Conservation (phyloP, 2,113 vertebrate genomes). For the Sakesphorus luctuosus region DNA sequence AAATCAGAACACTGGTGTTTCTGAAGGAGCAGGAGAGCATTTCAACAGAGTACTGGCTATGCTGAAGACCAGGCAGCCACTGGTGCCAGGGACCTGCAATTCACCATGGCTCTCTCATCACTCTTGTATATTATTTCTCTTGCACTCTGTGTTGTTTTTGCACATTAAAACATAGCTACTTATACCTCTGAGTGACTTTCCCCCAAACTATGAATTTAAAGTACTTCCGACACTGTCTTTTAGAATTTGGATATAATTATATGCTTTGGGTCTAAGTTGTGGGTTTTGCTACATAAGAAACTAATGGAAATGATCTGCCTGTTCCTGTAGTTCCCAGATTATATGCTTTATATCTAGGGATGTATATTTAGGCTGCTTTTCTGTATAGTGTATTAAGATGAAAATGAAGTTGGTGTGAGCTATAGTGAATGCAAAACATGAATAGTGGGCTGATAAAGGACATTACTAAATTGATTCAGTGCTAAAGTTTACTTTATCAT, state of each 20-base stretch:
- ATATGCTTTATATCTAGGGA: constrained; percentile 62
- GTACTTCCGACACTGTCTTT: constrained; percentile 69
- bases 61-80: neutral
- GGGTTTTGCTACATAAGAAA: constrained; percentile 73
- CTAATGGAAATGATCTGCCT: constrained; percentile 76
- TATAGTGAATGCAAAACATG: constrained; percentile 35
- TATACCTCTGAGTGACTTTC: constrained; percentile 58
- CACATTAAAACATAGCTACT: constrained; percentile 44
- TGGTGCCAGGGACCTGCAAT: neutral
- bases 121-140: neutral
- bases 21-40: neutral
- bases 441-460: constrained; percentile 57
- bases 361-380: constrained; percentile 74
- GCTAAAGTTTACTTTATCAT: constrained; percentile 47
- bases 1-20: neutral
- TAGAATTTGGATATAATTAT: constrained; percentile 79
- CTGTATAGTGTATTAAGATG: constrained; percentile 69
- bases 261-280: constrained; percentile 74
- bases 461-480: constrained; percentile 26
- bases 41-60: neutral
- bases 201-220: constrained; percentile 75
- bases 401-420: constrained; percentile 68
- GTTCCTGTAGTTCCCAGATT: constrained; percentile 76
- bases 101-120: neutral
- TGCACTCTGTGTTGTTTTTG: neutral